These are phyloP conservation scores for Ptychadena robeensis DNA, from an alignment of 2,797 vertebrate species.

Conservation along the genomic window DNA sequence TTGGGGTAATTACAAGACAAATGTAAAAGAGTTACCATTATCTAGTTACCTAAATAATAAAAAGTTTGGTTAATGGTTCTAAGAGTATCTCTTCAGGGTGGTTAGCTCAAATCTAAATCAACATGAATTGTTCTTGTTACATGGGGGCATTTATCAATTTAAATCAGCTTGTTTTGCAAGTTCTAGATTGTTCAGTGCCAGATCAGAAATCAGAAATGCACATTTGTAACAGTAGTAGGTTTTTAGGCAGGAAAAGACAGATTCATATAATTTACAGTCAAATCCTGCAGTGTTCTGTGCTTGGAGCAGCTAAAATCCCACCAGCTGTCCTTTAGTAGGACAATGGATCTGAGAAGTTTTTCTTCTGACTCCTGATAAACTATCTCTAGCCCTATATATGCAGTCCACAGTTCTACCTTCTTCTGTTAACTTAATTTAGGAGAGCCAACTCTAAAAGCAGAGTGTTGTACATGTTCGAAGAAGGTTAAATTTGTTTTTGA, in stretches of 20 bases:
- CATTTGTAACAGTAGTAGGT: too few relatives aligned
- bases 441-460: background rate
- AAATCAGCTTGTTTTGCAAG: background rate
- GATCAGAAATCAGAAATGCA: too few relatives aligned
- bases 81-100: too few relatives aligned
- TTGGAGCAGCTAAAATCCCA: background rate
- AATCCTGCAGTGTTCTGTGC: background rate
- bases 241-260: too few relatives aligned
- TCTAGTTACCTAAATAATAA: background rate
- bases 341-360: background rate
- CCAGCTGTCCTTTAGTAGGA: background rate
- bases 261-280: background rate
- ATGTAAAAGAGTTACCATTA: slow-evolving; percentile 15
- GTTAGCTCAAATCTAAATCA: background rate
- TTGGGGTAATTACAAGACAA: background rate
- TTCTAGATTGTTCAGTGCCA: too few relatives aligned
- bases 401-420: too few relatives aligned
- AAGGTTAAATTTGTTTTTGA: too few relatives aligned
- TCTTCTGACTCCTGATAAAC: background rate
- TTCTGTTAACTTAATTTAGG: background rate
- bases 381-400: background rate
- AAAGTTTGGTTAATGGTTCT: background rate
- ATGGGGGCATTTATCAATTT: too few relatives aligned
- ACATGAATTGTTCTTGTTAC: too few relatives aligned
- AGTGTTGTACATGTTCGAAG: too few relatives aligned